These are phyloP conservation scores for Drosophila affinis DNA, from an alignment of 2,888 invertebrate genomes.

Conservation along the genomic window DNA sequence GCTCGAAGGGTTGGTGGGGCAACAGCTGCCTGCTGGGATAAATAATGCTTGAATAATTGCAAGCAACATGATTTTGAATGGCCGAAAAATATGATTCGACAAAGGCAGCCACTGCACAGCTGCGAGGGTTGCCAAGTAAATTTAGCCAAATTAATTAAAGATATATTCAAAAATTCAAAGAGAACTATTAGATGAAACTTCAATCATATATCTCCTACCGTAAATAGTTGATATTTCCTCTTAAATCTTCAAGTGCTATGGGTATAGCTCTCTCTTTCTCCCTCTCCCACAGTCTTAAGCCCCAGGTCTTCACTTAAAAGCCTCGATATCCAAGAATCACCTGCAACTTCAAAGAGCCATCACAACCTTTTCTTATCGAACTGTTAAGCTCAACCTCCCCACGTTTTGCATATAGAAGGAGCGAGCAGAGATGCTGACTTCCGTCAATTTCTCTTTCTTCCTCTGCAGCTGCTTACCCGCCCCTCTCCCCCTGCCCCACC, in stretches of 20 bases:
- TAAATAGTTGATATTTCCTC: no score
- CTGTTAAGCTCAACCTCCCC: slow-evolving; percentile 1
- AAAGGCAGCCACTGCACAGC: background rate
- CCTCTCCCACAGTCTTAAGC: background rate
- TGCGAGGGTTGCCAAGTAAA: background rate
- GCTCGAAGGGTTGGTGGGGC: background rate
- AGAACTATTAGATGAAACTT: no score
- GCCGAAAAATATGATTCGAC: slow-evolving; percentile 35
- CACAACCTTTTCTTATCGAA: background rate
- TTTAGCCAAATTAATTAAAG: background rate
- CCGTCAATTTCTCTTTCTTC: slow-evolving; percentile 46
- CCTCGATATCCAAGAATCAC: background rate
- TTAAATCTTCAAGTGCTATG: no score
- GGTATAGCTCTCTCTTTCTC: background rate
- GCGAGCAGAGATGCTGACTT: slow-evolving; percentile 55
- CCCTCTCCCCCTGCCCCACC: slow-evolving; percentile 1
- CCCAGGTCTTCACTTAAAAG: background rate
- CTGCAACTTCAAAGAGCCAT: slow-evolving; percentile 1
- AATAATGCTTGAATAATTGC: slow-evolving; percentile 76
- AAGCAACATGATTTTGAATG: slow-evolving; percentile 67
- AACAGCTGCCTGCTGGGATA: slow-evolving; percentile 65
- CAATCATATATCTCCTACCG: no score
- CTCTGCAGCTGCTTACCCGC: background rate
- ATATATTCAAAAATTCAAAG: no score
- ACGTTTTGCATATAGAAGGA: slow-evolving; percentile 68